Evolutionary conservation across 2,113 vertebrate species (phyloP).

Genomic region (Hystrix cristata): DNA sequence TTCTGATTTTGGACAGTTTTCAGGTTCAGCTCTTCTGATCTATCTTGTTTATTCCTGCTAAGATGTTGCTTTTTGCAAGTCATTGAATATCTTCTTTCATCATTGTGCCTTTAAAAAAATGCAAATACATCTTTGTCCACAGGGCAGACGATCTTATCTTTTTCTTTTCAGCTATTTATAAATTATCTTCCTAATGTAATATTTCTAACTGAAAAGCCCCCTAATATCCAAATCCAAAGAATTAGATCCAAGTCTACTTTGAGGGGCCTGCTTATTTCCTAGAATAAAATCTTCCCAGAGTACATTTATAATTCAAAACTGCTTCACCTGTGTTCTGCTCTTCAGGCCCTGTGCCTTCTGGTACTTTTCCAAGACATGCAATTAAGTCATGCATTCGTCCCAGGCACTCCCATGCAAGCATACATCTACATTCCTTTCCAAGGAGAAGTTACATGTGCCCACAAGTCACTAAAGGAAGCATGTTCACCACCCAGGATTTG

Average conservation of each 20-base stretch:
- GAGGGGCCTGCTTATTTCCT: slow-evolving; percentile 6
- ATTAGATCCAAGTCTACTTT: not conserved
- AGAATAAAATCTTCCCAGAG: not conserved
- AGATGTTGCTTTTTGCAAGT: slow-evolving; percentile 69
- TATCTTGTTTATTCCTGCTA: slow-evolving; percentile 51
- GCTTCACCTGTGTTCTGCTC: slow-evolving; percentile 32
- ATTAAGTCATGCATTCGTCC: slow-evolving; percentile 56
- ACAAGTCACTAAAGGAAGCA: slow-evolving; percentile 64
- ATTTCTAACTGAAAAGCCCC: slow-evolving; percentile 55
- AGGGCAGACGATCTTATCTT: slow-evolving; percentile 57
- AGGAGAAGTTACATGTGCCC: not conserved
- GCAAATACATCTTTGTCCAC: slow-evolving; percentile 15
- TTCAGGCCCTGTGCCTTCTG: slow-evolving; percentile 20
- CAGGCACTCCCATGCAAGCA: slow-evolving; percentile 54
- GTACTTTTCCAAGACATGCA: slow-evolving; percentile 57
- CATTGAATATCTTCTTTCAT: slow-evolving; percentile 74
- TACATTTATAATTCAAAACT: slow-evolving; percentile 62
- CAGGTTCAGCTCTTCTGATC: slow-evolving; percentile 64
- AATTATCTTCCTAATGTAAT: not conserved
- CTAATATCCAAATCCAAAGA: slow-evolving; percentile 4
- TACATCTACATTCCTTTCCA: slow-evolving; percentile 59
- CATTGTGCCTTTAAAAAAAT: slow-evolving; percentile 52
- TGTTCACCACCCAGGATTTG: not conserved
- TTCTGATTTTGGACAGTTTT: slow-evolving; percentile 56
- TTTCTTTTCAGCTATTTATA: not conserved